A percentile compares a stretch with the other conserved stretches of the same genome.
These are phyloP conservation scores for Empis livida DNA, from an alignment of 2,888 invertebrate genomes.

Conservation along the genomic window DNA sequence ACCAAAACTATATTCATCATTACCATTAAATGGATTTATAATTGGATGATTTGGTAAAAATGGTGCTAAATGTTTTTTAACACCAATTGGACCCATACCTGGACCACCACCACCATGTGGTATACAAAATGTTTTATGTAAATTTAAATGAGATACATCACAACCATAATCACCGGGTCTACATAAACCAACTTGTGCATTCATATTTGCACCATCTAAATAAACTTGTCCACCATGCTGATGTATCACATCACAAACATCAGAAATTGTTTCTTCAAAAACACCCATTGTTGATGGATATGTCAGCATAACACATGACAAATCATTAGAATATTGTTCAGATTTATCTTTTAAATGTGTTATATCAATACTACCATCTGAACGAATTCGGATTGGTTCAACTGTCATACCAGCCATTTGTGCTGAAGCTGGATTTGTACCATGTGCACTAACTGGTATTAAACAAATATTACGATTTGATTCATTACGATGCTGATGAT, in stretches of 20 bases:
- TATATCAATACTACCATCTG: constrained; percentile 85
- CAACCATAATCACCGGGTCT: constrained; percentile 98
- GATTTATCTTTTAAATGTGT: constrained; percentile 74
- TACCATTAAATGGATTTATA: constrained; percentile 50
- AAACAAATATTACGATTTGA: constrained; percentile 80
- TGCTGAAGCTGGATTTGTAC: constrained; percentile 99
- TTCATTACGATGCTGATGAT: constrained; percentile 76
- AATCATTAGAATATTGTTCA: constrained; percentile 57
- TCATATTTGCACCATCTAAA: constrained; percentile 98
- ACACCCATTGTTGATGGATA: constrained; percentile 99
- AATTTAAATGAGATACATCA: constrained; percentile 95
- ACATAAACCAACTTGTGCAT: constrained; percentile 95
- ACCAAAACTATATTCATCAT: constrained; percentile 55
- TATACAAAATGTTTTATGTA: constrained; percentile 98
- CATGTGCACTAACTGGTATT: constrained; percentile 96
- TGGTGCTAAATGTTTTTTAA: constrained; percentile 88
- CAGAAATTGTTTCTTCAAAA: constrained; percentile 87
- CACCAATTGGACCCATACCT: constrained; percentile 98
- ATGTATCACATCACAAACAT: constrained; percentile 86
- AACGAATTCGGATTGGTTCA: constrained; percentile 70
- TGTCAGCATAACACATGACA: constrained; percentile 97
- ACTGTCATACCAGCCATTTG: constrained; percentile 99
- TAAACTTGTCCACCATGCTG: constrained; percentile 94
- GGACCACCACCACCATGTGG: constrained; percentile 99
- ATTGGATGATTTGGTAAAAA: constrained; percentile 94